These are phyloP conservation scores for Lamprotornis superbus DNA, from an alignment of 2,113 vertebrate species.

Conservation along the genomic window DNA sequence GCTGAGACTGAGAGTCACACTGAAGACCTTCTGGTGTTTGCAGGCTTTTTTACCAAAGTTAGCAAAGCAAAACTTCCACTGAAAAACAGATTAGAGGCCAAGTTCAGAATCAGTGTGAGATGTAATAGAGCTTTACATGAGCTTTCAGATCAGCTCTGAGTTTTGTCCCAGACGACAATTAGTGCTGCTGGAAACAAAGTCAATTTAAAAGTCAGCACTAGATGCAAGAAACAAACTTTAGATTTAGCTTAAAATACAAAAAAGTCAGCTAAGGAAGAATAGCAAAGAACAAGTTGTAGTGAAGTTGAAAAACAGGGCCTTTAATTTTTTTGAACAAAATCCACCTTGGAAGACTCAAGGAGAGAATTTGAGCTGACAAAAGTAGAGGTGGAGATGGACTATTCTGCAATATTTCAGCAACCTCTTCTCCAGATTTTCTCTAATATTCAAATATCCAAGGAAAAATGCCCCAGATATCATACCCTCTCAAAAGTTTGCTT, in stretches of 20 bases:
- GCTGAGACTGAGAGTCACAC: background rate
- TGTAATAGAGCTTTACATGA: background rate
- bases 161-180: background rate
- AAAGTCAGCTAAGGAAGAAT: background rate
- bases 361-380: background rate
- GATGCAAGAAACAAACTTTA: background rate
- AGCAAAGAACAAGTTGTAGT: background rate
- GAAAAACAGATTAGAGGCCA: slow-evolving; percentile 1
- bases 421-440: background rate
- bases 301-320: background rate
- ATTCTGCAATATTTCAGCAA: background rate
- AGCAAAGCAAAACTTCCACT: slow-evolving; percentile 15
- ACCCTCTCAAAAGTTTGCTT: background rate
- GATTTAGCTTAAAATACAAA: background rate
- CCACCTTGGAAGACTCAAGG: background rate
- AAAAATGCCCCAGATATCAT: background rate
- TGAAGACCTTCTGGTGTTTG: slow-evolving; percentile 40
- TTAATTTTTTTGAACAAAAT: background rate
- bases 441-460: background rate
- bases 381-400: background rate
- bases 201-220: background rate
- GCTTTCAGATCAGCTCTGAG: background rate
- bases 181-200: background rate
- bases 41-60: slow-evolving; percentile 21
- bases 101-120: background rate